phyloP scores from a whole-genome alignment of 2,113 vertebrate genomes.

The Gymnobelideus leadbeateri region DNA sequence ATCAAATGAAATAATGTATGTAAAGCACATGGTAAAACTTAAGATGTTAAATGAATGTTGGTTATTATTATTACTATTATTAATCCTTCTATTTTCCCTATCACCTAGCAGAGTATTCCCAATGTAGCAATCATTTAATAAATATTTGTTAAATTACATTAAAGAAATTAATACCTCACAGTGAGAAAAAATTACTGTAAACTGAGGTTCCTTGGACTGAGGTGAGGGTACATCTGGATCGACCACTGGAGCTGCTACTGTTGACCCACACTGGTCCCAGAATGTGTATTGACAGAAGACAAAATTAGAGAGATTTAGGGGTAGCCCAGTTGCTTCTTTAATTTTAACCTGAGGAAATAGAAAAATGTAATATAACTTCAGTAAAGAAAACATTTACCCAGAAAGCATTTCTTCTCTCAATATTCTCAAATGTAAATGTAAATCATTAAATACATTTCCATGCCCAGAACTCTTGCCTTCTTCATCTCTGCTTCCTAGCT shows the following conservation, averaged over 20 bases:
- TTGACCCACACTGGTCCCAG: constrained; percentile 94
- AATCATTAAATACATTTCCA: background rate
- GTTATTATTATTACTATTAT: background rate
- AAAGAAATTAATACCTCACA: constrained; percentile 86
- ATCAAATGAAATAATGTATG: background rate
- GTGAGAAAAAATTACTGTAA: constrained; percentile 94
- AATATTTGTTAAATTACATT: background rate
- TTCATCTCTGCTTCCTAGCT: background rate
- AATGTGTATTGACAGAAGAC: constrained; percentile 99
- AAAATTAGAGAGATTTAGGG: constrained; percentile 96
- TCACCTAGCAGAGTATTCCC: background rate
- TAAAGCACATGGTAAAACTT: background rate
- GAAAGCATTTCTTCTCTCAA: background rate
- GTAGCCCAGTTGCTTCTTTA: constrained; percentile 95
- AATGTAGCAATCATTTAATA: background rate
- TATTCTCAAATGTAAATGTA: constrained; percentile 30
- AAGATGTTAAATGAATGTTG: background rate
- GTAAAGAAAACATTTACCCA: constrained; percentile 9
- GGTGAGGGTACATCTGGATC: constrained; percentile 93
- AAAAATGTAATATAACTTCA: constrained; percentile 5
- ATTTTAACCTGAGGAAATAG: constrained; percentile 92
- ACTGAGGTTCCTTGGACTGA: constrained; percentile 90
- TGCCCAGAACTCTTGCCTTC: background rate
- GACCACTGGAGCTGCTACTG: constrained; percentile 95
- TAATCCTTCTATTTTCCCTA: background rate